Conservation (phyloP, 92 coral and sea anemone species). For the Muricea muricata region DNA sequence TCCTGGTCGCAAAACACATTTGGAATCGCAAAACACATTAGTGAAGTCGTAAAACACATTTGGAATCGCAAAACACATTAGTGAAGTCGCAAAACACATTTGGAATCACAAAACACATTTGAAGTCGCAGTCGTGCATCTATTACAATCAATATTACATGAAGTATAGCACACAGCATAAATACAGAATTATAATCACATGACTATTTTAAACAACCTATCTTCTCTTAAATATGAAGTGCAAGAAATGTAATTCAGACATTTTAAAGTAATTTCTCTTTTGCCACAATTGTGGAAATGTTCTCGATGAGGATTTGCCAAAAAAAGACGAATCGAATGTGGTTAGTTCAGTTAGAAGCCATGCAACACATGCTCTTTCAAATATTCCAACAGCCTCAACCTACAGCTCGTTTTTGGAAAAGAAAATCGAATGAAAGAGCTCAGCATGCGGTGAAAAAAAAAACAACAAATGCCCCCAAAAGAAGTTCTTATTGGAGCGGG, state of each 20-base stretch:
- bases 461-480: no score
- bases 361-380: neutral
- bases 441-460: neutral
- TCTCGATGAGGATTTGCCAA: neutral
- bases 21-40: slow-evolving; percentile 11
- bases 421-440: neutral
- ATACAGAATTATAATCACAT: no score
- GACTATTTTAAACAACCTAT: no score
- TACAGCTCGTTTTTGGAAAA: neutral
- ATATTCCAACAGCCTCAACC: neutral
- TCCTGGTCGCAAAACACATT: neutral
- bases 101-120: neutral
- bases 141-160: no score
- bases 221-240: no score
- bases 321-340: neutral
- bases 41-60: neutral
- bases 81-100: neutral
- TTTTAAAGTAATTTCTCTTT: slow-evolving; percentile 9
- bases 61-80: neutral
- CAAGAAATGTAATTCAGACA: neutral
- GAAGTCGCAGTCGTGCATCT: neutral
- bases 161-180: no score
- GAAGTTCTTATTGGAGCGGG: neutral
- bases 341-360: neutral
- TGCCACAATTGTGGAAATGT: slow-evolving; percentile 25